Conservation (phyloP, 1,140 invertebrate species). For the Lucilia sericata region DNA sequence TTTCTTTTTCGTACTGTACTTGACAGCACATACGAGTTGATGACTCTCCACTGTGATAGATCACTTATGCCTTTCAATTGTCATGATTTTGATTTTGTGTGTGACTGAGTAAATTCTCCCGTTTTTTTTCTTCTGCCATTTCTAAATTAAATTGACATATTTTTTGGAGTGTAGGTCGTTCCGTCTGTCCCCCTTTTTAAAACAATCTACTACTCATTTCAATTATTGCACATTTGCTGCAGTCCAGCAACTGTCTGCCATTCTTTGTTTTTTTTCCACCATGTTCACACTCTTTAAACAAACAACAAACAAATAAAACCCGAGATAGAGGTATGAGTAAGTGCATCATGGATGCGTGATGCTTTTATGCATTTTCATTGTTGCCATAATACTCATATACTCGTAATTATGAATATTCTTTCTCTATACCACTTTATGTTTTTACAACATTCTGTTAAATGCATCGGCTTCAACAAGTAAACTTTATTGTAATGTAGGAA, state of each 20-base stretch:
- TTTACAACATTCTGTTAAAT: neutral
- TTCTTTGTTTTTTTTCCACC: neutral
- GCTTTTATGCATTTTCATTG: conserved; percentile 11
- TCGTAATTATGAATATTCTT: neutral
- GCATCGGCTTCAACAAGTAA: neutral
- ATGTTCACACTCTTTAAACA: neutral
- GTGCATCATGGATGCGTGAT: neutral
- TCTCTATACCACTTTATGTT: too few species aligned
- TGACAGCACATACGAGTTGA: neutral
- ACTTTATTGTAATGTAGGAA: neutral
- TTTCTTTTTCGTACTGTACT: too few species aligned
- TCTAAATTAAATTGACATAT: conserved; percentile 17
- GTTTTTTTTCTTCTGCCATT: neutral
- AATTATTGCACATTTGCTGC: neutral
- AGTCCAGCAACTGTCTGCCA: neutral
- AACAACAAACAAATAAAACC: neutral
- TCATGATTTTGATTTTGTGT: neutral
- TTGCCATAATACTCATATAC: neutral
- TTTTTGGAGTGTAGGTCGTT: neutral
- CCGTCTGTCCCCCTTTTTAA: neutral
- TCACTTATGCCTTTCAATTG: neutral
- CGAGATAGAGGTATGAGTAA: neutral
- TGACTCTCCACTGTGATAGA: neutral
- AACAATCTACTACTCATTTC: too few species aligned
- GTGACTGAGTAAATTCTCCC: too few species aligned